A percentile compares a stretch with the other conserved stretches of the same genome.
Conservation (phyloP, 2,888 invertebrate species). For the Lottia gigantea region DNA sequence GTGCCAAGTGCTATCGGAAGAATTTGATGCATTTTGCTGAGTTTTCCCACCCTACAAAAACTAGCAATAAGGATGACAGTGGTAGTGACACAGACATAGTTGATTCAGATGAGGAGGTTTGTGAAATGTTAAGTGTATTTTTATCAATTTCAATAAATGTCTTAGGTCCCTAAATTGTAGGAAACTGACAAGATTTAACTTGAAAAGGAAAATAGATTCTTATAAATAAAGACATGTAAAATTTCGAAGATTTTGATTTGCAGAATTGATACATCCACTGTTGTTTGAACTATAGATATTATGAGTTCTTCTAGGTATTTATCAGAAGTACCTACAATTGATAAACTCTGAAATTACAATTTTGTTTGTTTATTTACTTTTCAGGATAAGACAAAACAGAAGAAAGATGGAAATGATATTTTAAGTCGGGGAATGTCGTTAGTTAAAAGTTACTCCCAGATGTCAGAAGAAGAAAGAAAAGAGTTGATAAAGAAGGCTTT, state of each 20-base stretch:
- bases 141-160: too few relatives aligned
- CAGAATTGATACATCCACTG: too few relatives aligned
- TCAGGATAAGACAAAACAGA: constrained; percentile 16
- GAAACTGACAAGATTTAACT: too few relatives aligned
- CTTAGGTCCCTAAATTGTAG: too few relatives aligned
- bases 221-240: too few relatives aligned
- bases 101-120: constrained; percentile 37
- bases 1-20: constrained; percentile 57
- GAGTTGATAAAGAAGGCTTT: constrained; percentile 56
- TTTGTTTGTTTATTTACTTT: neutral
- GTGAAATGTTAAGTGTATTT: neutral
- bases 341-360: neutral
- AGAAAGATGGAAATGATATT: constrained; percentile 38
- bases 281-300: too few relatives aligned
- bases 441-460: constrained; percentile 51
- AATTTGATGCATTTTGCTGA: constrained; percentile 60
- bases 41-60: constrained; percentile 50
- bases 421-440: constrained; percentile 51
- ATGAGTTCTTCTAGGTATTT: too few relatives aligned
- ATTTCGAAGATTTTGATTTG: too few relatives aligned
- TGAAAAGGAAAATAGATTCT: too few relatives aligned
- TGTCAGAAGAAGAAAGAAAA: constrained; percentile 56
- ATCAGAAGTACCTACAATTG: too few relatives aligned
- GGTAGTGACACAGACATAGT: constrained; percentile 50
- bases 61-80: constrained; percentile 28